Conservation (phyloP, 1,140 invertebrate species). For the Trichonephila clavata region DNA sequence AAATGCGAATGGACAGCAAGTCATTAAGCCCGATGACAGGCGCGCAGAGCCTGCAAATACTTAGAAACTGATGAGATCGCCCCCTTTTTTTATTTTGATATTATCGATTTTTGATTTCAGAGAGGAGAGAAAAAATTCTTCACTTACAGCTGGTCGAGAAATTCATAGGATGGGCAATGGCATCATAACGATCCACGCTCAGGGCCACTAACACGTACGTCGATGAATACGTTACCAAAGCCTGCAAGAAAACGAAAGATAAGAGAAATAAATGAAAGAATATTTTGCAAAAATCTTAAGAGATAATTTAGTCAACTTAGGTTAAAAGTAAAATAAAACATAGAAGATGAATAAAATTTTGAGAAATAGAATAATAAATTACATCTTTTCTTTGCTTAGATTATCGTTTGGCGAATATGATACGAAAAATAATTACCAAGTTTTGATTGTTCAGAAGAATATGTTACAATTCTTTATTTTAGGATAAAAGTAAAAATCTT, state of each 20-base stretch:
- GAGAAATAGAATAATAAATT: not conserved
- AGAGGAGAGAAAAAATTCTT: slow-evolving; percentile 35
- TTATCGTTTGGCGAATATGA: not conserved
- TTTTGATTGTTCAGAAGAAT: no score
- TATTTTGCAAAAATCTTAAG: not conserved
- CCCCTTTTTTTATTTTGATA: not conserved
- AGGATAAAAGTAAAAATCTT: no score
- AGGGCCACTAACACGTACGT: slow-evolving; percentile 96
- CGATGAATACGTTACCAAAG: slow-evolving; percentile 94
- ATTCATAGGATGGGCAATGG: slow-evolving; percentile 97
- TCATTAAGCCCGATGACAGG: not conserved
- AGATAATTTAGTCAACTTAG: not conserved
- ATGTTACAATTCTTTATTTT: no score
- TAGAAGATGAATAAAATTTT: not conserved
- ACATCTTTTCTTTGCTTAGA: not conserved
- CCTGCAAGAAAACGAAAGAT: slow-evolving; percentile 81
- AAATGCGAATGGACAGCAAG: not conserved
- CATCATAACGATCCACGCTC: slow-evolving; percentile 96
- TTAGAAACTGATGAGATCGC: not conserved
- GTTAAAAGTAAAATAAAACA: not conserved
- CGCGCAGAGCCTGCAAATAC: not conserved
- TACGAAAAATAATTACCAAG: no score
- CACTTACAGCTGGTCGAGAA: slow-evolving; percentile 95
- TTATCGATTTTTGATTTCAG: not conserved
- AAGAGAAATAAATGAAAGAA: not conserved